Evolutionary conservation across 1,140 invertebrate species (phyloP), one percentile per base, ranked within the genome.

Genomic region (Scaptomyza hsui): DNA sequence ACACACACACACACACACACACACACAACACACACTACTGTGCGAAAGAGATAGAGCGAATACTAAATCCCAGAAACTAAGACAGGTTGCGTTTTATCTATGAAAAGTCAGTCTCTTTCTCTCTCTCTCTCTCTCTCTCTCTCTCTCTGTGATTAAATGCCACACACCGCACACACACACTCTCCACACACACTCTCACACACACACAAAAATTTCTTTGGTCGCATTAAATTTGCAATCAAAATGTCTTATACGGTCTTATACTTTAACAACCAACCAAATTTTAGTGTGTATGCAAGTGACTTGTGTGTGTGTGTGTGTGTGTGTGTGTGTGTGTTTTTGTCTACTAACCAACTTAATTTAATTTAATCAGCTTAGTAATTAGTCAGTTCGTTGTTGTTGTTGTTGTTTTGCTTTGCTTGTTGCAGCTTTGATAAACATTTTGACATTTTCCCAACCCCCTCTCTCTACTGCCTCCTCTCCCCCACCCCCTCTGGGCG

Each of bases 291-390:
- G 2, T 39, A 1, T 37, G 24, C 26, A 13, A 13, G 12, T 19
- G 9, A 18, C 37, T 9, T 24, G 35, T 55, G 35, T 21, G 35
- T 39, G 12, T 60, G 5, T 18, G 26, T 39, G 2, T 26, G 24
- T 26, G n/a, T 26, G 45, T 57, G 3, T 35, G 12, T 53, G 13
- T 24, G 35, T 45, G 19, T 52, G 39, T 24, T 19, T 19, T 35
- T 35, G 21, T 64, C 44, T 63, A 41, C 49, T 57, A 60, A 35
- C 7, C 47, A 51, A 60, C 51, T 48, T 72, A 52, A 65, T 72
- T 71, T 51, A 64, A 71, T 64, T 59, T 67, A 72, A 72, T 68
- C 47, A 60, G 63, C 63, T 60, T 59, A 49, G 55, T 68, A 55
- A 72, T 72, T 72, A 72, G 69, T 67, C 45, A 57, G 37, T 37